phyloP scores from a whole-genome alignment of 2,113 vertebrate species.

The Siphamia tubifer region DNA sequence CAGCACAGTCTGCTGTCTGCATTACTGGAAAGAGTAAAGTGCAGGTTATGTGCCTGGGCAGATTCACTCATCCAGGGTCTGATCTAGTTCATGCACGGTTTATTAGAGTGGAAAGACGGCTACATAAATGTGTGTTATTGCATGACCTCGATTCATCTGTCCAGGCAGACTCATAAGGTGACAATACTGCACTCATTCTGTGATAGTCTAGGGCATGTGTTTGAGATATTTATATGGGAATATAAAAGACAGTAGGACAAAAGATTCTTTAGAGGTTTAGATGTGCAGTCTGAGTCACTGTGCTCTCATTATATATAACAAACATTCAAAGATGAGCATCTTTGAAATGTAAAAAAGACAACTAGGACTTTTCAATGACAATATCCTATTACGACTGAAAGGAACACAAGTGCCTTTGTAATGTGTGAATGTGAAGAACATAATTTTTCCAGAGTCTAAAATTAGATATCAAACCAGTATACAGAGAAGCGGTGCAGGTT shows the following conservation, averaged over 20 bases:
- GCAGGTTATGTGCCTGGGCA: slow-evolving; percentile 55
- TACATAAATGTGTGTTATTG: slow-evolving; percentile 34
- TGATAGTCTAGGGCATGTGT: slow-evolving; percentile 12
- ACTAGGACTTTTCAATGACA: neutral
- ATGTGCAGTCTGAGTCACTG: neutral
- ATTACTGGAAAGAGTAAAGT: slow-evolving; percentile 59
- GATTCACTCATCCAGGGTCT: slow-evolving; percentile 36
- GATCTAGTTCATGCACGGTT: slow-evolving; percentile 50
- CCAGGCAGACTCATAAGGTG: slow-evolving; percentile 39
- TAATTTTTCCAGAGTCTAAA: slow-evolving; percentile 19
- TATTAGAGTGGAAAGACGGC: slow-evolving; percentile 70
- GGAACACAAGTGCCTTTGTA: neutral
- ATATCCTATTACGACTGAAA: neutral
- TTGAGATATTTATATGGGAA: slow-evolving; percentile 1
- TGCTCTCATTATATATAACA: slow-evolving; percentile 10
- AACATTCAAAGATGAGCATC: neutral
- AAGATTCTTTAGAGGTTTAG: neutral
- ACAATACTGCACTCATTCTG: slow-evolving; percentile 18
- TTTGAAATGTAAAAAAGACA: slow-evolving; percentile 32
- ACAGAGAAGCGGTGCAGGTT: slow-evolving; percentile 1
- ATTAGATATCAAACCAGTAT: slow-evolving; percentile 24
- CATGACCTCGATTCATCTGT: slow-evolving; percentile 24
- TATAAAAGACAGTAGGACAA: neutral
- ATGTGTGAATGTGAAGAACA: neutral
- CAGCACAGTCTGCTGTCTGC: slow-evolving; percentile 48